Evolutionary conservation across 1,140 invertebrate species (phyloP).

Genomic region (Bombyx mori): DNA sequence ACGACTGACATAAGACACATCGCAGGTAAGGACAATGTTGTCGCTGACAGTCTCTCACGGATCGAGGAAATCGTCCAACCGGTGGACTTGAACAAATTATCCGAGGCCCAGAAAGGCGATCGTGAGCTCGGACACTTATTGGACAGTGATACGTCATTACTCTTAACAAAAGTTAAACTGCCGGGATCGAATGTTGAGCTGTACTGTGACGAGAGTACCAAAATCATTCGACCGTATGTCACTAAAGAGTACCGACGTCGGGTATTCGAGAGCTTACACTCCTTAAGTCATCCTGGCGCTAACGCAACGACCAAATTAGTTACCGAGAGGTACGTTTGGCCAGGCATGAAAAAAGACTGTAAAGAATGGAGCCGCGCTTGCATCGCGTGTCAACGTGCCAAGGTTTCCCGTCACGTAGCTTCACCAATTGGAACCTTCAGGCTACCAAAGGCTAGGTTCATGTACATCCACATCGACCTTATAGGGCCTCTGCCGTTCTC

Average conservation of each 20-base stretch:
- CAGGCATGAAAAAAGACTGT: background rate
- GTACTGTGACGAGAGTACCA: background rate
- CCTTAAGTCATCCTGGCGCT: background rate
- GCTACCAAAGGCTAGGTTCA: background rate
- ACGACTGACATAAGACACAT: background rate
- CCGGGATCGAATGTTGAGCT: background rate
- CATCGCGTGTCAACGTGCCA: background rate
- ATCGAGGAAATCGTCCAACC: background rate
- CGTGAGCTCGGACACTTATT: background rate
- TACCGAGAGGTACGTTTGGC: background rate
- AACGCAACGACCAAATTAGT: background rate
- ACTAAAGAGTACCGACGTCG: background rate
- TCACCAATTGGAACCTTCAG: background rate
- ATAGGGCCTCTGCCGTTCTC: background rate
- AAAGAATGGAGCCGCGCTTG: background rate
- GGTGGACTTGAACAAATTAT: background rate
- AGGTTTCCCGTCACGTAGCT: background rate
- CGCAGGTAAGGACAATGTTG: background rate
- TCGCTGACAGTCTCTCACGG: background rate
- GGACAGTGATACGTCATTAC: background rate
- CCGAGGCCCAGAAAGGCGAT: background rate
- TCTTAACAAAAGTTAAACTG: background rate
- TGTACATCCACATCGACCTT: background rate
- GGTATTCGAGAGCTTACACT: background rate
- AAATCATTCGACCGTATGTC: background rate